phyloP scores from a whole-genome alignment of 2,888 invertebrate species.

The Mellilla xanthometata region DNA sequence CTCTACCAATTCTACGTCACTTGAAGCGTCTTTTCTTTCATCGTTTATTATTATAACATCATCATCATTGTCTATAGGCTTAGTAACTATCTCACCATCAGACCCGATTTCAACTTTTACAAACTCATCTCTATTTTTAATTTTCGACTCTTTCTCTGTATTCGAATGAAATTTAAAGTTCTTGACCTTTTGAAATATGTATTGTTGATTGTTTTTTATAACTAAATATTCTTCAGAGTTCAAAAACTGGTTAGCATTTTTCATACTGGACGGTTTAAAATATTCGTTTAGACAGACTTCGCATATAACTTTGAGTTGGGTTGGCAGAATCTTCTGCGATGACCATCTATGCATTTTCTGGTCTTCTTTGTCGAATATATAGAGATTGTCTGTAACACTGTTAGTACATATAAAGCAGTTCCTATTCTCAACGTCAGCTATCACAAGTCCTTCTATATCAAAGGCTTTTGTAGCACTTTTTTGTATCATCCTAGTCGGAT shows the following conservation, averaged over 20 bases:
- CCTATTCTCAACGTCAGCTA: slow-evolving; percentile 53
- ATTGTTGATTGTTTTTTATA: slow-evolving; percentile 73
- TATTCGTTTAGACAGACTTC: slow-evolving; percentile 61
- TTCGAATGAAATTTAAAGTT: slow-evolving; percentile 39
- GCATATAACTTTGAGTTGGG: slow-evolving; percentile 68
- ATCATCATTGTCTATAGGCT: slow-evolving; percentile 55
- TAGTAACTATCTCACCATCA: slow-evolving; percentile 65
- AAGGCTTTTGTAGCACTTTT: slow-evolving; percentile 53
- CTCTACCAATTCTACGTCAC: slow-evolving; percentile 69
- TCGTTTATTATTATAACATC: slow-evolving; percentile 45
- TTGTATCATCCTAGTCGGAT: slow-evolving; percentile 60
- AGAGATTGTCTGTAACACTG: slow-evolving; percentile 64
- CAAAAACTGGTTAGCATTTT: slow-evolving; percentile 61
- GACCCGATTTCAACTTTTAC: slow-evolving; percentile 73
- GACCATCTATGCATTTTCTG: slow-evolving; percentile 65
- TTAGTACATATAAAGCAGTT: slow-evolving; percentile 68
- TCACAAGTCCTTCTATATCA: slow-evolving; percentile 54
- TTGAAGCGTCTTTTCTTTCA: slow-evolving; percentile 54
- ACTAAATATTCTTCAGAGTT: slow-evolving; percentile 68
- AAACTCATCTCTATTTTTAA: slow-evolving; percentile 48
- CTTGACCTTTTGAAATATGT: slow-evolving; percentile 65
- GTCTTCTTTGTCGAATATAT: slow-evolving; percentile 73
- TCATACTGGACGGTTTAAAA: slow-evolving; percentile 61
- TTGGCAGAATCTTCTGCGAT: slow-evolving; percentile 59
- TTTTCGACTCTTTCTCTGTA: slow-evolving; percentile 34